Conservation (phyloP, 2,888 invertebrate species). For the Mactromeris polynyma region DNA sequence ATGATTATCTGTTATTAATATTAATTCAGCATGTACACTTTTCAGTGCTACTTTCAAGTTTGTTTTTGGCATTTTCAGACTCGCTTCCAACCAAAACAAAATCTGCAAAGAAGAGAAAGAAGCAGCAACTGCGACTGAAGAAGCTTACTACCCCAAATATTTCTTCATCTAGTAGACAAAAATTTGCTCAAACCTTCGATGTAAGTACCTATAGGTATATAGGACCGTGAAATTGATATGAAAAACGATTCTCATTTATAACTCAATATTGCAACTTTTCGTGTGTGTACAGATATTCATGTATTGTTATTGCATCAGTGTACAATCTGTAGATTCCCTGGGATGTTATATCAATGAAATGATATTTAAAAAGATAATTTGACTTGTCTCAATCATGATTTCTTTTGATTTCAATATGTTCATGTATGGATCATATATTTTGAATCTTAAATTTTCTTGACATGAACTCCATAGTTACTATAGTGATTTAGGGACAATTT, state of each 20-base stretch:
- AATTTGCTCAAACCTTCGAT: slow-evolving; percentile 49
- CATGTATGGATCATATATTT: too few relatives aligned
- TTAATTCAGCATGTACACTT: background rate
- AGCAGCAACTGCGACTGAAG: slow-evolving; percentile 38
- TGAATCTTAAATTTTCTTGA: too few relatives aligned
- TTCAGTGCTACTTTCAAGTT: background rate
- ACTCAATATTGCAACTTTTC: background rate
- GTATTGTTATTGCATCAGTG: background rate
- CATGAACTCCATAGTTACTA: too few relatives aligned
- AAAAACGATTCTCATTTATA: background rate
- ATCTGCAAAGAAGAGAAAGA: slow-evolving; percentile 52
- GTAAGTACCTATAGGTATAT: slow-evolving; percentile 32
- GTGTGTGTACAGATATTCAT: background rate
- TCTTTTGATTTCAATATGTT: too few relatives aligned
- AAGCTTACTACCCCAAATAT: background rate
- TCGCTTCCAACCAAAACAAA: slow-evolving; percentile 31
- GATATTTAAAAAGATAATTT: too few relatives aligned
- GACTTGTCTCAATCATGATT: too few relatives aligned
- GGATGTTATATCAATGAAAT: too few relatives aligned
- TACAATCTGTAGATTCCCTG: too few relatives aligned
- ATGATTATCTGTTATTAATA: background rate
- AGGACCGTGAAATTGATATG: background rate
- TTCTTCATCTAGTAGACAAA: background rate
- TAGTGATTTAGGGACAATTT: too few relatives aligned
- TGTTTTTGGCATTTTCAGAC: background rate